A percentile compares a stretch with the other conserved stretches of the same genome.
These are phyloP conservation scores for Marasmarcha lunaedactyla DNA, from an alignment of 2,888 invertebrate species.

Conservation along the genomic window DNA sequence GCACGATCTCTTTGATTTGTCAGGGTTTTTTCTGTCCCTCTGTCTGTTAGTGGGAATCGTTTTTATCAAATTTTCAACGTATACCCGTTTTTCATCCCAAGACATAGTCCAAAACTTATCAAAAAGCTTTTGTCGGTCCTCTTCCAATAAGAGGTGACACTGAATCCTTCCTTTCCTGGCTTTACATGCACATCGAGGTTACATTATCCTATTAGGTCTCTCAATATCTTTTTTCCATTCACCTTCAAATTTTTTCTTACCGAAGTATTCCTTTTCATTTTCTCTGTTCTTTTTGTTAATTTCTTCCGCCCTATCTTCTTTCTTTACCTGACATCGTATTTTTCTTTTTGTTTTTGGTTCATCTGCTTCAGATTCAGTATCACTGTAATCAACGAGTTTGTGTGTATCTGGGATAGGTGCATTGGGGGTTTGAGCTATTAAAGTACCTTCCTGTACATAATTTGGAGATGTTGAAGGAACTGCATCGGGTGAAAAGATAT, in stretches of 20 bases:
- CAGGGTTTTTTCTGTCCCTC: constrained; percentile 11
- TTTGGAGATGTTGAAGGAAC: constrained; percentile 5
- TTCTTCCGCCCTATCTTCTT: constrained; percentile 11
- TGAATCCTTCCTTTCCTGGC: constrained; percentile 9
- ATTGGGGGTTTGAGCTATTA: constrained; percentile 6
- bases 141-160: constrained; percentile 9
- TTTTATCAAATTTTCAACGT: constrained; percentile 11
- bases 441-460: constrained; percentile 7
- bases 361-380: constrained; percentile 11
- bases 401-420: constrained; percentile 7
- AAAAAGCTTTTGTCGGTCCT: constrained; percentile 10
- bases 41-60: constrained; percentile 10
- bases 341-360: constrained; percentile 14
- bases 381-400: constrained; percentile 12
- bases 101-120: constrained; percentile 8
- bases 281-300: constrained; percentile 12
- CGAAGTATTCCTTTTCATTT: constrained; percentile 9
- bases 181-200: constrained; percentile 10
- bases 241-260: constrained; percentile 9
- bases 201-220: constrained; percentile 11
- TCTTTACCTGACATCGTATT: constrained; percentile 13
- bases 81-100: constrained; percentile 10
- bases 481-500: constrained; percentile 6
- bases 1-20: constrained; percentile 5
- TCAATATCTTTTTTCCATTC: constrained; percentile 9